phyloP scores from a whole-genome alignment of 1,140 invertebrate species.

The Himalopsyche phryganea region DNA sequence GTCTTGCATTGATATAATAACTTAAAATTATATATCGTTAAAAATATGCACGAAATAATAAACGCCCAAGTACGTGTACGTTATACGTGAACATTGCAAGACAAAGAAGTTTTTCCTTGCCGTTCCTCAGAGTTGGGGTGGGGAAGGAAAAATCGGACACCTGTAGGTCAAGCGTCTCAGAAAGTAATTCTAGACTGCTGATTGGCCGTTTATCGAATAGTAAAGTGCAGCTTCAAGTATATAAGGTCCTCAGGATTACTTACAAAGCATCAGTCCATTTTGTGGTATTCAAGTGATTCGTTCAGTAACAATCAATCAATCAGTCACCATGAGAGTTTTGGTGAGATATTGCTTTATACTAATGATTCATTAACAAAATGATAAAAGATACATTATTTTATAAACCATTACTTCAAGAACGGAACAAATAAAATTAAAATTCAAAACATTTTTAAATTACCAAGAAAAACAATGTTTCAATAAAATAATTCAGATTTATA shows the following conservation, averaged over 20 bases:
- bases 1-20: no score
- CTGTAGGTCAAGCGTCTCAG: constrained; percentile 13
- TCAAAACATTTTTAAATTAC: no score
- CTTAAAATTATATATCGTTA: no score
- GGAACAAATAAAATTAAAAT: no score
- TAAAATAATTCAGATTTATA: no score
- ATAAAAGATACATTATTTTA: no score
- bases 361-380: no score
- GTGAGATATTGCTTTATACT: no score
- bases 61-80: no score
- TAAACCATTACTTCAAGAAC: no score
- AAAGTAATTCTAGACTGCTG: constrained; percentile 5
- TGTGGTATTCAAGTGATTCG: constrained; percentile 9
- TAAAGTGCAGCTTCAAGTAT: constrained; percentile 9
- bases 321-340: constrained; percentile 26
- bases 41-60: no score
- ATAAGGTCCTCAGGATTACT: constrained; percentile 13
- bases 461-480: no score
- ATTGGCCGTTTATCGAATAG: constrained; percentile 7
- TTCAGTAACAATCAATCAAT: constrained; percentile 3
- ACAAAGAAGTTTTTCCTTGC: constrained; percentile 10
- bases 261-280: constrained; percentile 18
- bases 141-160: constrained; percentile 3
- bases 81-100: neutral
- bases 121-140: constrained; percentile 1